Evolutionary conservation across 2,888 invertebrate species (phyloP).

Genomic region (Iselma pallidipennis): DNA sequence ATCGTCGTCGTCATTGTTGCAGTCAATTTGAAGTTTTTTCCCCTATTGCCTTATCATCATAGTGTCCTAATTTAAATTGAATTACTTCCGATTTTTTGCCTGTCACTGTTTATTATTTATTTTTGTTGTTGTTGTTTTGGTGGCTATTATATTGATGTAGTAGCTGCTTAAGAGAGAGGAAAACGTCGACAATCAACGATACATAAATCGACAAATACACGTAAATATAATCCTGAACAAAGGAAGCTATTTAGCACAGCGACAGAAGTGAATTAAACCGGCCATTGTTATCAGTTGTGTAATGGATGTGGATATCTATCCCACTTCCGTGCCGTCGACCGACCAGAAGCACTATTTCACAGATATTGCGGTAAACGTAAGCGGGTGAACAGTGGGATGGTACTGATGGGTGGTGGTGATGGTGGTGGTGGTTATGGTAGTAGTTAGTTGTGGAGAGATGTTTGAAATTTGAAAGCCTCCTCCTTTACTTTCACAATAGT

Average conservation of each 20-base stretch:
- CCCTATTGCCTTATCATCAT: too few species aligned
- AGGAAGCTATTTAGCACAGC: conserved; percentile 53
- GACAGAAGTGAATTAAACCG: conserved; percentile 54
- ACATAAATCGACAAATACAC: conserved; percentile 47
- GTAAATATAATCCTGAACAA: conserved; percentile 51
- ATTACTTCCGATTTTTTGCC: too few species aligned
- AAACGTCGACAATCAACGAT: conserved; percentile 34
- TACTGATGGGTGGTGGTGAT: neutral
- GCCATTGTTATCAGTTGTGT: conserved; percentile 54
- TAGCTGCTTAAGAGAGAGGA: conserved; percentile 32
- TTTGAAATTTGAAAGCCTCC: conserved; percentile 16
- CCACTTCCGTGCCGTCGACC: conserved; percentile 46
- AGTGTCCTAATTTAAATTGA: too few species aligned
- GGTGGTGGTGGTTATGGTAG: neutral
- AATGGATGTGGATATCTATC: conserved; percentile 52
- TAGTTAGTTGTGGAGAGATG: neutral
- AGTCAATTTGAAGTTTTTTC: too few species aligned
- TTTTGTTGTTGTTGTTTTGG: neutral
- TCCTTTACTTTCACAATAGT: neutral
- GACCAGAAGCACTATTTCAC: conserved; percentile 48
- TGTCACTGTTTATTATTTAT: neutral
- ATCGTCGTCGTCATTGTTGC: too few species aligned
- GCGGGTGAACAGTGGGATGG: conserved; percentile 28
- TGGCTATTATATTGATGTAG: neutral
- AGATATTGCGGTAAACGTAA: conserved; percentile 45